These are phyloP conservation scores for Ariolimax columbianus DNA, from an alignment of 2,888 invertebrate genomes.

Conservation along the genomic window DNA sequence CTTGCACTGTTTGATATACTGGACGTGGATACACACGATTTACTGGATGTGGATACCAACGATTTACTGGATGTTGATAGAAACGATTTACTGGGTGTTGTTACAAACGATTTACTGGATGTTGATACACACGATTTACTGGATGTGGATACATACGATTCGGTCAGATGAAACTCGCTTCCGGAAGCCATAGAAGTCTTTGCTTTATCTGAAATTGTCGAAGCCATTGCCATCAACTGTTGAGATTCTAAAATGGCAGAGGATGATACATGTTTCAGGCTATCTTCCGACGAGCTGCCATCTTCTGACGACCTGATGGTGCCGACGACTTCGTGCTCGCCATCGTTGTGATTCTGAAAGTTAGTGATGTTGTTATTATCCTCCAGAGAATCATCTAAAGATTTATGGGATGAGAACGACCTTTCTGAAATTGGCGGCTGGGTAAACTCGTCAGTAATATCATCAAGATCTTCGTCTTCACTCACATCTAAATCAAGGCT, in stretches of 20 bases:
- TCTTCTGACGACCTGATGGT: background rate
- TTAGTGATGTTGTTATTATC: constrained; percentile 11
- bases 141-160: background rate
- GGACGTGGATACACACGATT: background rate
- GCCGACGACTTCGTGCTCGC: background rate
- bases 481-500: constrained; percentile 11
- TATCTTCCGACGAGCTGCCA: background rate
- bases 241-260: background rate
- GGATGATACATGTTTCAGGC: no score
- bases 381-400: background rate
- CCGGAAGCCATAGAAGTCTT: background rate
- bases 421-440: background rate
- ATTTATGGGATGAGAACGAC: background rate
- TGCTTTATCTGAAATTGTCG: background rate
- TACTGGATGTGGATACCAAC: background rate
- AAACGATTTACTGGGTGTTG: no score
- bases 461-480: background rate
- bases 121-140: background rate
- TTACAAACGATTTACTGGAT: background rate
- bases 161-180: background rate
- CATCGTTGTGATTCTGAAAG: constrained; percentile 27
- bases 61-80: background rate
- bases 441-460: constrained; percentile 10
- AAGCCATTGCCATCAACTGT: no score
- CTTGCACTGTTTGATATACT: constrained; percentile 21